Evolutionary conservation across 2,113 vertebrate genomes (phyloP).

Genomic region (human): DNA sequence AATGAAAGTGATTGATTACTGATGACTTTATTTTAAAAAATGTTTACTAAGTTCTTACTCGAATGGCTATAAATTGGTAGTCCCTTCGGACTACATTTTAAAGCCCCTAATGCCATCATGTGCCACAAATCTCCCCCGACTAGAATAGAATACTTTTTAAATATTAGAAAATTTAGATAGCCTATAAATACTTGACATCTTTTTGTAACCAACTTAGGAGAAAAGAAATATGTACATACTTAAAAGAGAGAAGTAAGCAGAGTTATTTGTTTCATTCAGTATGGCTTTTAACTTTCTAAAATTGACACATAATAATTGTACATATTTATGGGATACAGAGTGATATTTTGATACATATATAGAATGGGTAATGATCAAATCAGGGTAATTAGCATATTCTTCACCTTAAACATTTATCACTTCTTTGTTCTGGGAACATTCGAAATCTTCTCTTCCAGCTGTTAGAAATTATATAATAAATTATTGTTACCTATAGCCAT

Average conservation of each 20-base stretch:
- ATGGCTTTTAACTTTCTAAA: neutral
- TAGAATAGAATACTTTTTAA: constrained; percentile 19
- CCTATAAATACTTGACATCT: neutral
- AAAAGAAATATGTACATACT: constrained; percentile 19
- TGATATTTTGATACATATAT: neutral
- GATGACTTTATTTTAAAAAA: neutral
- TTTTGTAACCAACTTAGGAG: neutral
- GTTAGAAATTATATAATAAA: neutral
- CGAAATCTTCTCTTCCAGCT: neutral
- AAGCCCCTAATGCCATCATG: constrained; percentile 2
- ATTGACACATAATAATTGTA: neutral
- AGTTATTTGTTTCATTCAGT: neutral
- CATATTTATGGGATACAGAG: neutral
- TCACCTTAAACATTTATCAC: neutral
- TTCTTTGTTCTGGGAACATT: neutral
- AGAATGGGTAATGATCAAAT: neutral
- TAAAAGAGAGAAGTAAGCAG: neutral
- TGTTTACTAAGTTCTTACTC: constrained; percentile 26
- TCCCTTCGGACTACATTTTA: constrained; percentile 3
- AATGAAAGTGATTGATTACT: neutral
- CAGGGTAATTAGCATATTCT: neutral
- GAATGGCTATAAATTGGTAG: neutral
- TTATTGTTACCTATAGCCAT: neutral
- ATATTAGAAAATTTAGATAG: constrained; percentile 35
- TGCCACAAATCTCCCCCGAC: neutral